Percentiles rank a stretch among this genome's conserved stretches.
phyloP scores from a whole-genome alignment of 2,113 vertebrate genomes.

The Aix galericulata region DNA sequence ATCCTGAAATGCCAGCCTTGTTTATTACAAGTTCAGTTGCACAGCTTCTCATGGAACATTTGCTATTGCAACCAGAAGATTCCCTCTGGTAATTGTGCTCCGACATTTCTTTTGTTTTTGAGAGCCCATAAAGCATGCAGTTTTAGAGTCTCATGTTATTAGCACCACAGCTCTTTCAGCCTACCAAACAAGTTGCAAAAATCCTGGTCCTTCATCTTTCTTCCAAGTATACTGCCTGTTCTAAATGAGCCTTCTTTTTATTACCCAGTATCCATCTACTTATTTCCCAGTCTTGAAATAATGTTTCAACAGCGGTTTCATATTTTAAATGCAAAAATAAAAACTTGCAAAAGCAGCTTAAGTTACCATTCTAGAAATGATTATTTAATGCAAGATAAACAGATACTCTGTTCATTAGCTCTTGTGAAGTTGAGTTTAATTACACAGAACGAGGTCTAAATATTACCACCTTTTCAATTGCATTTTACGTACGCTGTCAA shows the following conservation, averaged over 20 bases:
- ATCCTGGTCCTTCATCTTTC: background rate
- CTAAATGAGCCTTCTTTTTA: background rate
- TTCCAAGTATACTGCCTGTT: background rate
- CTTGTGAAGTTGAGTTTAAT: slow-evolving; percentile 55
- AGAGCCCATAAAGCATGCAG: slow-evolving; percentile 3
- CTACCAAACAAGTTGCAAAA: background rate
- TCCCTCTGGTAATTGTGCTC: background rate
- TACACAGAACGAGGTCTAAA: slow-evolving; percentile 55
- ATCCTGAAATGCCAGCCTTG: background rate
- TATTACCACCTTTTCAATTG: slow-evolving; percentile 54
- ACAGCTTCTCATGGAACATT: slow-evolving; percentile 37
- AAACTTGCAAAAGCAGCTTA: background rate
- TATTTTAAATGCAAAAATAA: background rate
- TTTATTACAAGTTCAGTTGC: slow-evolving; percentile 22
- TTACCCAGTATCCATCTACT: background rate
- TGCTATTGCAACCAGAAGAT: slow-evolving; percentile 12
- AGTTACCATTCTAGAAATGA: background rate
- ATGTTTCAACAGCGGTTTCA: background rate
- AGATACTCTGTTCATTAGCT: slow-evolving; percentile 7
- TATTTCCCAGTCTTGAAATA: slow-evolving; percentile 7
- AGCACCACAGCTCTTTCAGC: background rate
- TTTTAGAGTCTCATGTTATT: background rate
- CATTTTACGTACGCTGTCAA: slow-evolving; percentile 50
- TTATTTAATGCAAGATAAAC: slow-evolving; percentile 46
- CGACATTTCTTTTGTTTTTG: slow-evolving; percentile 25